A percentile compares a stretch with the other conserved stretches of the same genome.
Evolutionary conservation across 2,888 invertebrate genomes (phyloP).

Genomic region (Xestia sexstrigata): DNA sequence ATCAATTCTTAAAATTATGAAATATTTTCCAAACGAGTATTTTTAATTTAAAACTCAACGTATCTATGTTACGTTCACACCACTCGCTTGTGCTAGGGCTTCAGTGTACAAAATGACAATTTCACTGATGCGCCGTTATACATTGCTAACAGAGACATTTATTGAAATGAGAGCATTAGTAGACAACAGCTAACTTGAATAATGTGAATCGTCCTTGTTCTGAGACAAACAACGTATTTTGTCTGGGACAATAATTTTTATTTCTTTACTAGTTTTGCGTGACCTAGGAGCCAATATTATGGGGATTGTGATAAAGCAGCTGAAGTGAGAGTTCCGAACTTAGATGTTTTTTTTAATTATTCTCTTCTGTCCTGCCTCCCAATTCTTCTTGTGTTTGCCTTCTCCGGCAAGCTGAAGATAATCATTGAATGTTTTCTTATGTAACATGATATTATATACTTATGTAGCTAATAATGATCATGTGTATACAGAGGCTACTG

Average conservation of each 20-base stretch:
- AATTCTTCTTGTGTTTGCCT: background rate
- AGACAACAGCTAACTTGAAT: slow-evolving; percentile 12
- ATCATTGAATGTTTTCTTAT: background rate
- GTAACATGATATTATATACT: background rate
- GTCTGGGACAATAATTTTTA: slow-evolving; percentile 27
- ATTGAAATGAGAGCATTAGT: slow-evolving; percentile 34
- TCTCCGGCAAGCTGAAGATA: background rate
- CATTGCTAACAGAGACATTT: slow-evolving; percentile 9
- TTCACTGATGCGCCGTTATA: background rate
- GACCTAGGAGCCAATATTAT: slow-evolving; percentile 15
- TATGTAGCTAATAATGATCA: background rate
- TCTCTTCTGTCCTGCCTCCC: no score
- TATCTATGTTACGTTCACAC: no score
- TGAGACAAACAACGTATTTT: slow-evolving; percentile 36
- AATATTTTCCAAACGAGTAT: no score
- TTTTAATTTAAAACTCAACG: no score
- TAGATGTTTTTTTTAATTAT: background rate
- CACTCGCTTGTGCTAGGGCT: no score
- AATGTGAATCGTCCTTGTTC: slow-evolving; percentile 11
- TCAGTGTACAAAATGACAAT: slow-evolving; percentile 2
- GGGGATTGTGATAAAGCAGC: slow-evolving; percentile 9
- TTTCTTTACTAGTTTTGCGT: slow-evolving; percentile 21
- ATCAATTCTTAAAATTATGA: no score
- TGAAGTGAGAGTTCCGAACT: background rate
- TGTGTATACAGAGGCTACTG: background rate